These are phyloP conservation scores for Falco punctatus DNA, from an alignment of 2,113 vertebrate species.

Conservation along the genomic window DNA sequence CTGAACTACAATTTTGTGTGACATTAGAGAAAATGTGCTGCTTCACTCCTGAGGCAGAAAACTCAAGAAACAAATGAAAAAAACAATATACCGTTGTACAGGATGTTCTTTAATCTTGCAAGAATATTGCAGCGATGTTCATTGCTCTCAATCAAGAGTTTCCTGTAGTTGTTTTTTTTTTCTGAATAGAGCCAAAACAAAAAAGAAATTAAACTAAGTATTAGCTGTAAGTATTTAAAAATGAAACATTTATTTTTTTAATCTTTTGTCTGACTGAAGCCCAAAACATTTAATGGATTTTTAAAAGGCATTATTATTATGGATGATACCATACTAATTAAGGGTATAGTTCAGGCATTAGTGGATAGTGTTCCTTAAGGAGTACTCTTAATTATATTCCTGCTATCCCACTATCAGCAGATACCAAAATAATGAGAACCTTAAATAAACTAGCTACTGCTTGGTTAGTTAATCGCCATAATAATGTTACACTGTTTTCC, in stretches of 20 bases:
- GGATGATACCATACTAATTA: background rate
- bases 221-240: background rate
- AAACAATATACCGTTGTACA: background rate
- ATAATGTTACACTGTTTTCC: background rate
- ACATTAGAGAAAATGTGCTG: background rate
- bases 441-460: constrained; percentile 5
- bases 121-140: background rate
- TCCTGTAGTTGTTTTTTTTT: background rate
- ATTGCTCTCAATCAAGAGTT: background rate
- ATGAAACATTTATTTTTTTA: background rate
- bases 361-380: background rate
- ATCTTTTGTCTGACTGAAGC: background rate
- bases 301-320: background rate
- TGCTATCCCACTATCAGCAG: background rate
- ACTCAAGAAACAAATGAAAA: background rate
- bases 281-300: background rate
- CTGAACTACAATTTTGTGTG: background rate
- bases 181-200: background rate
- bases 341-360: background rate
- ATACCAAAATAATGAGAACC: background rate
- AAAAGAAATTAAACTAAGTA: background rate
- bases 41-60: background rate
- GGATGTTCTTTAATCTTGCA: background rate
- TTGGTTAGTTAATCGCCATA: background rate
- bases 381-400: background rate